phyloP scores from a whole-genome alignment of 2,113 vertebrate genomes.

The Bubo bubo region DNA sequence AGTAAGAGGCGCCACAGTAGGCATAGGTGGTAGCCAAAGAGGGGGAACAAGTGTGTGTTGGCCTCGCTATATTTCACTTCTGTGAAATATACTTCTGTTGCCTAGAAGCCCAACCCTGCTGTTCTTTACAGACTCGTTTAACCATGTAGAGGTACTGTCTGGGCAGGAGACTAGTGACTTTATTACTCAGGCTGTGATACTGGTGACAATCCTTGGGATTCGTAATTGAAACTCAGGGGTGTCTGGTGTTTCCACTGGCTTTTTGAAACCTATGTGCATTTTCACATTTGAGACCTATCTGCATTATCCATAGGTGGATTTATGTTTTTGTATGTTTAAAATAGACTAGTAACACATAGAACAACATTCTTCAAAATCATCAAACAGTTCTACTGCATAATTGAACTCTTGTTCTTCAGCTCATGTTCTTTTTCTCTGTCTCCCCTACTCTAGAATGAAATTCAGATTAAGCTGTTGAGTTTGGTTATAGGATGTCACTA shows the following conservation, averaged over 20 bases:
- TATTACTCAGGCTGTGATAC: not conserved
- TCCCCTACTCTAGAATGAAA: not conserved
- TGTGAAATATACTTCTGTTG: not conserved
- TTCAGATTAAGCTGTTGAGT: not conserved
- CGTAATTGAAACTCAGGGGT: not conserved
- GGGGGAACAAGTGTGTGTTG: not conserved
- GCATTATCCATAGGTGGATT: not conserved
- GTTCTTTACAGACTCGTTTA: not conserved
- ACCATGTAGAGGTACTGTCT: not conserved
- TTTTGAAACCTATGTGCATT: not conserved
- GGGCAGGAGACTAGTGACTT: not conserved
- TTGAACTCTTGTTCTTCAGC: not conserved
- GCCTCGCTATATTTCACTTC: not conserved
- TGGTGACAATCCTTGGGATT: not conserved
- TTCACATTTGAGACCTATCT: not conserved
- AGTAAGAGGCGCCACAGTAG: not conserved
- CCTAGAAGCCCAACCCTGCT: not conserved
- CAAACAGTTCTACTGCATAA: not conserved
- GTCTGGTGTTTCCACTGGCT: not conserved
- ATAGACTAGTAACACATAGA: not conserved
- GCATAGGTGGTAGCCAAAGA: not conserved
- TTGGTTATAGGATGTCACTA: not conserved
- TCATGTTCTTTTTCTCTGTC: not conserved
- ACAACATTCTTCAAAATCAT: not conserved
- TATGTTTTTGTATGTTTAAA: not conserved